Evolutionary conservation across 2,113 vertebrate species (phyloP).

Genomic region (Rhipidura dahli): DNA sequence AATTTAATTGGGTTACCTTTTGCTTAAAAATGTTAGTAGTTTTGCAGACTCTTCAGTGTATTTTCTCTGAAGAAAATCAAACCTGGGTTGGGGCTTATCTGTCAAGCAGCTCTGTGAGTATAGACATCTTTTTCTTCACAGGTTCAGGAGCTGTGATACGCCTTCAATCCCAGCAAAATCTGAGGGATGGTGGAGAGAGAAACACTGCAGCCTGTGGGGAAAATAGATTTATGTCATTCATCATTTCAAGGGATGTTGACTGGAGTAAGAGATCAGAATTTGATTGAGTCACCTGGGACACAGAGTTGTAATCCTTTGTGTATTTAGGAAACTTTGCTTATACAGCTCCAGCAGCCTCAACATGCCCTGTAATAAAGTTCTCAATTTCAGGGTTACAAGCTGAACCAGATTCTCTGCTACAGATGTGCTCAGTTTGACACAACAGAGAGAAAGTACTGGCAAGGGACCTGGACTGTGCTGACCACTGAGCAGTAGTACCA

Average conservation of each 20-base stretch:
- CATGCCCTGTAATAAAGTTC: not conserved
- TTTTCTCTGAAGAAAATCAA: not conserved
- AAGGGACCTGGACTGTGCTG: not conserved
- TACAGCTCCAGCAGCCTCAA: not conserved
- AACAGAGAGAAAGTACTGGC: not conserved
- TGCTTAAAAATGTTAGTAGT: not conserved
- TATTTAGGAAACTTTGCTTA: not conserved
- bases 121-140: not conserved
- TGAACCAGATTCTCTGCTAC: not conserved
- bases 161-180: not conserved
- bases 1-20: not conserved
- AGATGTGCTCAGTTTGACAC: not conserved
- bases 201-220: not conserved
- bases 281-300: not conserved
- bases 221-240: not conserved
- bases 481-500: not conserved
- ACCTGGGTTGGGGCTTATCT: not conserved
- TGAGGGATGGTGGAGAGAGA: not conserved
- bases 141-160: accelerated
- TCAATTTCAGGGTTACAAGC: not conserved
- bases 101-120: not conserved
- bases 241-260: not conserved
- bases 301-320: not conserved
- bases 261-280: not conserved
- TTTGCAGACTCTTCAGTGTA: not conserved